Conservation (phyloP, 2,888 invertebrate species). For the Dryadula phaetusa region DNA sequence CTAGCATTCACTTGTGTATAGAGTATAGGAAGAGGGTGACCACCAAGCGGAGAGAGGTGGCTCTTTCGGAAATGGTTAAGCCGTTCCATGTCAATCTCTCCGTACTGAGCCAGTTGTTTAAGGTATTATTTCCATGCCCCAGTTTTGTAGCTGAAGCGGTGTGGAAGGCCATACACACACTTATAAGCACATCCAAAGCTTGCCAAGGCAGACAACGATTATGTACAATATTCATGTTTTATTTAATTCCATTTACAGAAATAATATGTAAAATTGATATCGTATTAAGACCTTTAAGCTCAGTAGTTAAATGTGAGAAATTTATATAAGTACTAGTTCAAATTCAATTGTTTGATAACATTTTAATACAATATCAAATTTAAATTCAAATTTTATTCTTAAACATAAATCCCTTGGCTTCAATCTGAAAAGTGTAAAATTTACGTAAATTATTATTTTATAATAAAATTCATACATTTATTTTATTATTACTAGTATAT, state of each 20-base stretch:
- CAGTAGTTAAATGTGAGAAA: too few species aligned
- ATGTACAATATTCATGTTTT: conserved; percentile 56
- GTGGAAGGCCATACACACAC: conserved; percentile 44
- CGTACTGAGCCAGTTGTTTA: conserved; percentile 28
- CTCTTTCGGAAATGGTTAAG: conserved; percentile 22
- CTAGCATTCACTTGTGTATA: conserved; percentile 72
- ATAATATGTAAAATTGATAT: neutral
- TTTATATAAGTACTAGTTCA: neutral
- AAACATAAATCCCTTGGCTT: neutral
- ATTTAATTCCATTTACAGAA: neutral
- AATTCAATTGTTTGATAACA: neutral
- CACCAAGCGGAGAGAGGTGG: conserved; percentile 70
- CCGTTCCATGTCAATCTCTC: neutral
- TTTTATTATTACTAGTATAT: neutral
- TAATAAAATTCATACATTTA: neutral
- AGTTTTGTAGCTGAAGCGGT: conserved; percentile 39
- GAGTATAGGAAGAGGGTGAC: conserved; percentile 51
- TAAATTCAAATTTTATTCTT: neutral
- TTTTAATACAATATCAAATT: conserved; percentile 7
- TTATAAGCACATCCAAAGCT: conserved; percentile 72
- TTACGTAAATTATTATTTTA: neutral
- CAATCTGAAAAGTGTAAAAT: conserved; percentile 2
- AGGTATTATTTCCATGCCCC: conserved; percentile 20
- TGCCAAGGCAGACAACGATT: conserved; percentile 74
- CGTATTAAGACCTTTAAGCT: neutral